These are phyloP conservation scores for Micrasema longulum DNA, from an alignment of 1,140 invertebrate genomes.

Conservation along the genomic window DNA sequence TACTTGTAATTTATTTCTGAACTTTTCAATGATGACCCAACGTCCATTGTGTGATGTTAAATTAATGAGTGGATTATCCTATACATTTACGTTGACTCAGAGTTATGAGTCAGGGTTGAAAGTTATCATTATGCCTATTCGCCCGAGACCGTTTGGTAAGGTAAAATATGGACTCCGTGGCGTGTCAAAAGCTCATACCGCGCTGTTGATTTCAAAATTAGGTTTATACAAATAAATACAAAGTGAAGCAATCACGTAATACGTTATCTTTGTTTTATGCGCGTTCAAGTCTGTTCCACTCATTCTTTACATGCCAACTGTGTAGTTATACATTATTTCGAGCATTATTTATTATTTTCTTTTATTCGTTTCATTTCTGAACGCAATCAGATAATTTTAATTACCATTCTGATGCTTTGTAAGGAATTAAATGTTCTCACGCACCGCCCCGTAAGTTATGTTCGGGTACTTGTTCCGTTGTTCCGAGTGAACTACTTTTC, in stretches of 20 bases:
- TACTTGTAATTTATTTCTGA: too few relatives aligned
- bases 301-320: conserved; percentile 40
- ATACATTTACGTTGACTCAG: too few relatives aligned
- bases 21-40: too few relatives aligned
- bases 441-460: conserved; percentile 39
- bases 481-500: conserved; percentile 15
- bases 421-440: conserved; percentile 51
- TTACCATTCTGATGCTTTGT: conserved; percentile 52
- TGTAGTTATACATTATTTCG: conserved; percentile 38
- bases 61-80: too few relatives aligned
- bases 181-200: conserved; percentile 46
- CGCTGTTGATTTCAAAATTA: conserved; percentile 51
- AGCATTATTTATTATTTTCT: conserved; percentile 52
- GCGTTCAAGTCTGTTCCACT: conserved; percentile 25
- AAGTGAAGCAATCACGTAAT: conserved; percentile 49
- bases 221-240: conserved; percentile 50
- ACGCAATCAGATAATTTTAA: conserved; percentile 54
- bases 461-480: conserved; percentile 12
- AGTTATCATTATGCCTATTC: conserved; percentile 35
- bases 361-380: conserved; percentile 52
- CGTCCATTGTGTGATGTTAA: too few relatives aligned
- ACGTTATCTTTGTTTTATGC: conserved; percentile 43
- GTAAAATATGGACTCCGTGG: conserved; percentile 47
- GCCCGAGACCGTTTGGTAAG: conserved; percentile 40
- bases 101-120: conserved; percentile 15